Conservation (phyloP, 2,113 vertebrate genomes). For the human region DNA sequence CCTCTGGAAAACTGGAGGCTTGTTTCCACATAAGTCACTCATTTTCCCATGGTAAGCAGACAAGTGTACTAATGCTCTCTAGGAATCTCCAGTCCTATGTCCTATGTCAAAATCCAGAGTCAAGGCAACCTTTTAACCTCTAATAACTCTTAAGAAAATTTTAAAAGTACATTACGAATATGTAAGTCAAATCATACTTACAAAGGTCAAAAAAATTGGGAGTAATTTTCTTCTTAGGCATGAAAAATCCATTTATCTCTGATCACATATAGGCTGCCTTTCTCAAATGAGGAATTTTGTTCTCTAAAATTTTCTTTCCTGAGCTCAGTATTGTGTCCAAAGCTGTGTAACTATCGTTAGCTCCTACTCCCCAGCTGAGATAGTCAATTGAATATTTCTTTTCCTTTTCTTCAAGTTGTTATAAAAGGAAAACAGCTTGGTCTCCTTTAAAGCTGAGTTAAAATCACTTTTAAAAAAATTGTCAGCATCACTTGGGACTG, state of each 20-base stretch:
- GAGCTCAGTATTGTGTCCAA: background rate
- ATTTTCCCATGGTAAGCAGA: background rate
- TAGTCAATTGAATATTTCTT: background rate
- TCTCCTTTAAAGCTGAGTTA: background rate
- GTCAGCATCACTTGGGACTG: background rate
- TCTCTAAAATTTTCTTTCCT: background rate
- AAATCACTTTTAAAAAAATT: slow-evolving; percentile 31
- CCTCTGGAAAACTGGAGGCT: background rate
- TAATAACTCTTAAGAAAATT: background rate
- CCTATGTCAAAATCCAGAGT: background rate
- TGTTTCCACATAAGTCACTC: background rate
- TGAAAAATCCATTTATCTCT: background rate
- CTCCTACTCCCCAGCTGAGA: background rate
- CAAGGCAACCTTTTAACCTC: background rate
- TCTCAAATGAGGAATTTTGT: background rate
- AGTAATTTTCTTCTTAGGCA: background rate
- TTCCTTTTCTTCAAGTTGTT: slow-evolving; percentile 3
- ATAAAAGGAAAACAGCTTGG: slow-evolving; percentile 14
- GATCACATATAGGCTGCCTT: background rate
- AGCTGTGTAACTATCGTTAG: background rate
- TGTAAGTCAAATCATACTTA: background rate
- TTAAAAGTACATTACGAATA: background rate
- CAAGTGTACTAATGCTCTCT: background rate
- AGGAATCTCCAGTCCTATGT: background rate
- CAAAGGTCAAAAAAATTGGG: background rate